Conservation (phyloP, 2,888 invertebrate genomes). For the Polyommatus icarus region DNA sequence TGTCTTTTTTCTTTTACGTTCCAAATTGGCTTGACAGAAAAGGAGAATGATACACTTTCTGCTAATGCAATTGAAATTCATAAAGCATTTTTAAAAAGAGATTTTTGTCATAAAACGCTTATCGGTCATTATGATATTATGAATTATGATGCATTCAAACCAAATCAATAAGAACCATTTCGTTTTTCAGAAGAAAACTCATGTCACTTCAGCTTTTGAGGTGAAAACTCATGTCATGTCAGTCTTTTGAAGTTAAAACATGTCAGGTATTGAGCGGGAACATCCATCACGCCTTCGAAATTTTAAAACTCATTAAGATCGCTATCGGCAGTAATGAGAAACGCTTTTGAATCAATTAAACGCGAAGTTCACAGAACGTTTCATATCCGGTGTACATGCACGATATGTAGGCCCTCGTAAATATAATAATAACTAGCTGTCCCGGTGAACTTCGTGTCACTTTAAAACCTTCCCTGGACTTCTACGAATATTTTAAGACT, state of each 20-base stretch:
- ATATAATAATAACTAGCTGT: too few relatives aligned
- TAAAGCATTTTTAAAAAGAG: too few relatives aligned
- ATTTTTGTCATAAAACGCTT: too few relatives aligned
- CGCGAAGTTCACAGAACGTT: neutral
- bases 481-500: too few relatives aligned
- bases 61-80: too few relatives aligned
- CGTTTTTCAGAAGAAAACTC: neutral
- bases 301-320: constrained; percentile 12
- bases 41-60: too few relatives aligned
- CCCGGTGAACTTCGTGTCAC: too few relatives aligned
- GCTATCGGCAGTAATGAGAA: constrained; percentile 1
- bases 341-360: neutral
- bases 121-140: too few relatives aligned
- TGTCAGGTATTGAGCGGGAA: neutral
- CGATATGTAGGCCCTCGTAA: neutral
- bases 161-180: neutral
- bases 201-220: neutral
- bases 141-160: neutral
- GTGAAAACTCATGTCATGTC: neutral
- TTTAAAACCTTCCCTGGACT: too few relatives aligned
- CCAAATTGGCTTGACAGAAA: too few relatives aligned
- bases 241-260: neutral
- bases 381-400: neutral
- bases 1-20: too few relatives aligned
- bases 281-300: neutral